Percentiles rank a stretch among this genome's conserved stretches.
phyloP scores from a whole-genome alignment of 2,113 vertebrate genomes.

The Phasianus colchicus region DNA sequence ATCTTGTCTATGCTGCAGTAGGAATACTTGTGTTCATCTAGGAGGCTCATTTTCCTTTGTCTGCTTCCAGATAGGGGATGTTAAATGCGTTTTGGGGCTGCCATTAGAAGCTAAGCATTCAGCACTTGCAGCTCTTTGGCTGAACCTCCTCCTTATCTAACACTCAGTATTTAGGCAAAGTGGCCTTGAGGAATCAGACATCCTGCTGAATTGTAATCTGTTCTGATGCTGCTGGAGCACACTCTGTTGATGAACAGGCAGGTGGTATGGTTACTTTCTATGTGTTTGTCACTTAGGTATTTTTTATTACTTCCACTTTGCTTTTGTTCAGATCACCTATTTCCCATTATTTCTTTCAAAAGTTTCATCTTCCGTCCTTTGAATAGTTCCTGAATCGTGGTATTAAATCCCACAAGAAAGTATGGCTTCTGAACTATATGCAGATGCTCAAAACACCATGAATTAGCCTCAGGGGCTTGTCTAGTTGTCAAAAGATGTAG shows the following conservation, averaged over 20 bases:
- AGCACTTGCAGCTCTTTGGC: fast-evolving
- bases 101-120: not conserved
- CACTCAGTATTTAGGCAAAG: not conserved
- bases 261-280: not conserved
- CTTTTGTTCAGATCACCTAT: not conserved
- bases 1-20: fast-evolving
- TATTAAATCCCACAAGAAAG: not conserved
- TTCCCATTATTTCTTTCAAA: not conserved
- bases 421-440: not conserved
- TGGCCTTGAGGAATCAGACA: not conserved
- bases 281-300: not conserved
- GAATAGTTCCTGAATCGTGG: not conserved
- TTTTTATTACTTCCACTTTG: not conserved
- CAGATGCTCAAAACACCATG: not conserved
- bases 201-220: not conserved
- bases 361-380: not conserved
- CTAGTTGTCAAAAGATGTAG: not conserved
- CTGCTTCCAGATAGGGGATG: not conserved
- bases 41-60: not conserved
- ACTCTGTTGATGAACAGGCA: not conserved
- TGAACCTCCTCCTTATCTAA: not conserved
- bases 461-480: not conserved
- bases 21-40: not conserved
- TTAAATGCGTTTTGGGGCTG: not conserved
- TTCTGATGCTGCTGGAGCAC: not conserved